Conservation (phyloP, 2,797 vertebrate species). For the Chelonia mydas region DNA sequence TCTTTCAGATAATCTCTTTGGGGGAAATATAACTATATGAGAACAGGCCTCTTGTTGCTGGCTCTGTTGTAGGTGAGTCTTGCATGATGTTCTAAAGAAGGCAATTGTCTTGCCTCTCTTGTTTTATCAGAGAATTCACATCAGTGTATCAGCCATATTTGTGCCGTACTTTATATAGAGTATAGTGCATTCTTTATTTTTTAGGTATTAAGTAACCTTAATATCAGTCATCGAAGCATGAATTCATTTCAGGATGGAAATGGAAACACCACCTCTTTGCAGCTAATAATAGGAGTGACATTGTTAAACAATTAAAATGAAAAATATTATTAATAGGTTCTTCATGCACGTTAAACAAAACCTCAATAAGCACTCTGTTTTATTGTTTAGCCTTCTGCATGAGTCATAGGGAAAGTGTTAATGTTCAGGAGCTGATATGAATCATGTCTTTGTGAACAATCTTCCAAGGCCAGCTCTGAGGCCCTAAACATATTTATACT, state of each 20-base stretch:
- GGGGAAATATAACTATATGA: constrained; percentile 56
- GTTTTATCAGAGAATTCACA: not conserved
- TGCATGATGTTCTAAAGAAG: not conserved
- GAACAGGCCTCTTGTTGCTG: constrained; percentile 54
- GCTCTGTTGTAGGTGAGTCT: not conserved
- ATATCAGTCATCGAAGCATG: constrained; percentile 9
- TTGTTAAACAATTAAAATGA: constrained; percentile 61
- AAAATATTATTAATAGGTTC: constrained; percentile 66
- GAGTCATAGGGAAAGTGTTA: constrained; percentile 80
- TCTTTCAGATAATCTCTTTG: constrained; percentile 13
- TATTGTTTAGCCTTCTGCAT: constrained; percentile 78
- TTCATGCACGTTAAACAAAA: constrained; percentile 62
- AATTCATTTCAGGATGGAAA: constrained; percentile 53
- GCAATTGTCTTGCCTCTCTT: not conserved
- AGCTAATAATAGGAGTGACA: constrained; percentile 69
- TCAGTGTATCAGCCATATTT: not conserved
- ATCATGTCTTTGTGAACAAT: constrained; percentile 73
- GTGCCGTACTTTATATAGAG: not conserved
- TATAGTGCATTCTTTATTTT: constrained; percentile 31
- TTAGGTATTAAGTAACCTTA: constrained; percentile 30
- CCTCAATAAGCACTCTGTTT: constrained; percentile 48
- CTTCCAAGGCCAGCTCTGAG: constrained; percentile 69
- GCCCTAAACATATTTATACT: constrained; percentile 24
- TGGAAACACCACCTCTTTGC: constrained; percentile 59
- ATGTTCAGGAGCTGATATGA: constrained; percentile 75